Evolutionary conservation across 2,113 vertebrate genomes (phyloP).

Genomic region (Tragelaphus strepsiceros): DNA sequence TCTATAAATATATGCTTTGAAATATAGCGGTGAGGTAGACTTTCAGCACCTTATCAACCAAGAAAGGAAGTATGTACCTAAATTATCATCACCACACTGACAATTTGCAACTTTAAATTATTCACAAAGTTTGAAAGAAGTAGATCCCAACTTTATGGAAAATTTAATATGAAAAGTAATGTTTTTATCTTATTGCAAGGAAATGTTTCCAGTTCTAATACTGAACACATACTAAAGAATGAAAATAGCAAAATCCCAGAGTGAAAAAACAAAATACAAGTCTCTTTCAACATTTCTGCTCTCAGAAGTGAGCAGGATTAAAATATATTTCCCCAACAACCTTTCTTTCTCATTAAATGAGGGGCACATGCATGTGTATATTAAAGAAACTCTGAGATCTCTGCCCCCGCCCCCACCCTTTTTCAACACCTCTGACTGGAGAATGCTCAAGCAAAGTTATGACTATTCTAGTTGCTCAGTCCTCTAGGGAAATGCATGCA

Average conservation of each 20-base stretch:
- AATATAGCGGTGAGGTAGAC: background rate
- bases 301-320: background rate
- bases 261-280: background rate
- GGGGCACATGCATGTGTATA: background rate
- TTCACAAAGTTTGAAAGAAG: conserved; percentile 21
- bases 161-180: conserved; percentile 29
- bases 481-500: background rate
- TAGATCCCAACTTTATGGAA: conserved; percentile 21
- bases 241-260: background rate
- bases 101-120: conserved; percentile 36
- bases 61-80: background rate
- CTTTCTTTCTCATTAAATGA: background rate
- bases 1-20: conserved; percentile 59
- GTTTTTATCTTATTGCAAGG: conserved; percentile 24
- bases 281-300: background rate
- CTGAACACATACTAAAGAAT: background rate
- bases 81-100: background rate
- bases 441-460: background rate
- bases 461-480: background rate
- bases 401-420: background rate
- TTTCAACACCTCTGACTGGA: background rate
- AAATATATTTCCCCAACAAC: background rate
- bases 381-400: background rate
- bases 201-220: conserved; percentile 24
- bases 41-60: conserved; percentile 36